Evolutionary conservation across 1,140 invertebrate genomes (phyloP), one percentile per base, ranked within the genome.

Genomic region (Nomia melanderi): DNA sequence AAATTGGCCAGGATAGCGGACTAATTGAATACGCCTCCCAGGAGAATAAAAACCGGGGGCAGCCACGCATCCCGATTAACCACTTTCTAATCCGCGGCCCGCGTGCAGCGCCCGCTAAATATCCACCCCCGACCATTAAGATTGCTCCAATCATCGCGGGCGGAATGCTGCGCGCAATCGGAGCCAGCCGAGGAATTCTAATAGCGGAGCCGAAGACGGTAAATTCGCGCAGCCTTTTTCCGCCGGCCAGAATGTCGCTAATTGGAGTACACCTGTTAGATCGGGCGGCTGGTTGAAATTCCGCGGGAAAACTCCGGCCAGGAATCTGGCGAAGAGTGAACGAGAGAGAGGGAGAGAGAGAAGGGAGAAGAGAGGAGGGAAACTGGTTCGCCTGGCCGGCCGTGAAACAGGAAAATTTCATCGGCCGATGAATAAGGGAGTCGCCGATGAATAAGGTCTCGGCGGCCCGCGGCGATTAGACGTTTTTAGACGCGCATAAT

Each of bases 221-320:
- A 20, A 73, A 54, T 63, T 29, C 20, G n/a, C 25, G 4, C n/a
- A n/a, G 14, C 12, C 12, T 14, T 25, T 63, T 54, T 14, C 6
- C 17, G 14, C 0, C n/a, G 7, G 5, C 7, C 4, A 47, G 64
- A 69, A 47, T 25, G 63, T 8, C 11, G 53, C 57, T 69, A 67
- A 75, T 75, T 59, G 39, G 64, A 47, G 29, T 69, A 66, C 63
- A 67, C 54, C 64, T 75, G 63, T 69, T 59, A 57, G n/a, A 27
- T 17, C 25, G 17, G n/a, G 12, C 36, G 36, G 6, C n/a, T 14
- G 31, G 56, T 74, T 66, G 12, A 66, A 56, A 66, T 57, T 66
- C 50, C 50, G 33, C 36, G 72, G 17, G 25, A 33, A 56, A 44
- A 29, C 14, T 44, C 41, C 20, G 36, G 5, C 9, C 56, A 9